These are phyloP conservation scores for Sebastes taczanowskii DNA, from an alignment of 2,797 vertebrate genomes.

Conservation along the genomic window DNA sequence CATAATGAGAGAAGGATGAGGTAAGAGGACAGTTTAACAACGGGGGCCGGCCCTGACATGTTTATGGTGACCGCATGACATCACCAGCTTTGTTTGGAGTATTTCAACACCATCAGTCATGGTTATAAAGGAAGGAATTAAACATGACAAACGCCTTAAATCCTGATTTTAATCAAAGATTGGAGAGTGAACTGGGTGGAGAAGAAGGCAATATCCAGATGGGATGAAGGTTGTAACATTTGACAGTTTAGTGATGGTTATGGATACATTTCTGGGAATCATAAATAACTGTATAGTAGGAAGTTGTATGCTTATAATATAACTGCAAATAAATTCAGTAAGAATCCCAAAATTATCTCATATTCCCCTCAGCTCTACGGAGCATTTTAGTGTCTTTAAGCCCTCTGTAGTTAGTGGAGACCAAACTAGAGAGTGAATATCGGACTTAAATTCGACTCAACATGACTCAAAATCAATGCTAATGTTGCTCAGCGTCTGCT, in stretches of 20 bases:
- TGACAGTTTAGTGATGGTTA: neutral
- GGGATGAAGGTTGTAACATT: neutral
- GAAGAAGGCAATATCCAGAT: neutral
- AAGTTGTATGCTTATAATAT: neutral
- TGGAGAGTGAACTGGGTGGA: neutral
- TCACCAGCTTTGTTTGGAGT: constrained; percentile 38
- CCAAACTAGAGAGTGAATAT: neutral
- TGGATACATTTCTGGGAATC: neutral
- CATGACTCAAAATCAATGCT: neutral
- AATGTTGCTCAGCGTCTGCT: neutral
- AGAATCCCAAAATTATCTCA: neutral
- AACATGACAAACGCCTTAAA: constrained; percentile 44
- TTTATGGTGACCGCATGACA: constrained; percentile 44
- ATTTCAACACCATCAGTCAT: constrained; percentile 28
- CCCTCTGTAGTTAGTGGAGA: neutral
- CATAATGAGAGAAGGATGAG: constrained; percentile 38
- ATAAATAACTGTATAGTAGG: neutral
- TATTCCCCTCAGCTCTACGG: neutral
- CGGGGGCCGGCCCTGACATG: neutral
- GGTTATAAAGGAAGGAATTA: constrained; percentile 25
- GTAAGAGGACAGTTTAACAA: constrained; percentile 42
- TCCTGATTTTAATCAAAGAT: constrained; percentile 20
- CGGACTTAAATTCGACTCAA: neutral
- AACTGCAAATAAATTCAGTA: neutral
- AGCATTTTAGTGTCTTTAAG: neutral